Base-by-base conservation (phyloP, 2,113 vertebrate genomes). In the Limnothrissa miodon region DNA sequence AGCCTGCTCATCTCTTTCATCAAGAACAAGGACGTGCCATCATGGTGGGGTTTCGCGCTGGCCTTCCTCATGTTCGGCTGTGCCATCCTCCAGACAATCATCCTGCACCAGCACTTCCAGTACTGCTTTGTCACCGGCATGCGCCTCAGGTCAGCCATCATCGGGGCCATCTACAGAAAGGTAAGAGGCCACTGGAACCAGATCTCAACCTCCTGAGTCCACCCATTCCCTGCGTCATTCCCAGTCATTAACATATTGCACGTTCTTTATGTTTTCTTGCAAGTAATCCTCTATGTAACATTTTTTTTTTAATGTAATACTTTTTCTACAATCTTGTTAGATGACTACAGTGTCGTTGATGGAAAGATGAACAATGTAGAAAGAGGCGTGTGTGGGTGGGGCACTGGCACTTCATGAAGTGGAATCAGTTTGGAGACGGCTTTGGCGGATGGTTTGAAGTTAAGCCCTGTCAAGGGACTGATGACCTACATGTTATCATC, bases 111-210 rank as follows among this genome's bases (percentile, higher is more conserved):
- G 82, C 96, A 97, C 87, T 97, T 95, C 90, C 96, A 98, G 66
- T 96, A 96, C 90, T 94, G 96, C 85, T 95, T 98, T 66, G 92
- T 97, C 85, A 96, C 93, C 0, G 97, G 95, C 51, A 94, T 99
- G 96, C 95, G 96, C 62, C 86, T 99, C 21, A 96, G 97, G 51
- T 95, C 96, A 0, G 97, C 94, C 0, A 92, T 99, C 90, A 93
- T 93, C 0, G 98, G 97, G 4, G 87, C 97, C 19, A 95, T 99
- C 84, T 99, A 99, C 90, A 93, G 97, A 84, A 99, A 99, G 97
- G 98, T 98, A 90, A n/a, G 25, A 53, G 3, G 7, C 1, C 21
- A 21, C 19, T 8, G n/a, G 51, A 2, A 17, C 51, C 23, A 17
- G 17, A 17, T 21, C 21, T 53, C 51, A 5, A 4, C 19, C 2